These are phyloP conservation scores for mouse (Mus musculus) DNA, from an alignment of 2,113 vertebrate genomes.

Conservation along the genomic window GRCm39 chr4:37444001-37444500, in stretches of 20 bases:
- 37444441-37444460: neutral
- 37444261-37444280: neutral
- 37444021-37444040: too few species aligned
- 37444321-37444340: neutral
- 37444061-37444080: too few species aligned
- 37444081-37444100: too few species aligned
- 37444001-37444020: too few species aligned
- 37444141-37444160: too few species aligned
- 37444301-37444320: neutral
- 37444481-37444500: neutral
- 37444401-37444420: neutral
- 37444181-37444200: neutral
- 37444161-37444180: too few species aligned
- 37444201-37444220: neutral
- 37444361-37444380: neutral
- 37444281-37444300: neutral
- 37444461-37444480: neutral
- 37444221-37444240: neutral
- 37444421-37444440: neutral
- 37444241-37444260: neutral
- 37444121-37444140: too few species aligned
- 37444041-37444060: too few species aligned
- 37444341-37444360: neutral
- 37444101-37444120: too few species aligned
- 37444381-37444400: neutral